Percentiles rank a stretch among this genome's conserved stretches.
phyloP scores from a whole-genome alignment of 2,113 vertebrate genomes.

The Ailuropoda melanoleuca region DNA sequence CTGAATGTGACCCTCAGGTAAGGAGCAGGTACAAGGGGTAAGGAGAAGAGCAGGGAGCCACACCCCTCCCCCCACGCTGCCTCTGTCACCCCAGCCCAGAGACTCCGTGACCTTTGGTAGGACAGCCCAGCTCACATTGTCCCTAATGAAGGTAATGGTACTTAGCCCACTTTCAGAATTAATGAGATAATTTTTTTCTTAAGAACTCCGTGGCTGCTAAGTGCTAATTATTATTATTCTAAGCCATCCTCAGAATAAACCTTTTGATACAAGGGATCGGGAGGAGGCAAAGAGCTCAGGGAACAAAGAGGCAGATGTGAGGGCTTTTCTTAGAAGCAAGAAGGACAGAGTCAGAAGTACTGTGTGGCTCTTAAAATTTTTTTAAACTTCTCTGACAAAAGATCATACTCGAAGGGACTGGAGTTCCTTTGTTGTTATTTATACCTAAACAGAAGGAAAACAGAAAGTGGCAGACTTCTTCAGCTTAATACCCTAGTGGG shows the following conservation, averaged over 20 bases:
- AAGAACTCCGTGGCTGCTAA: not conserved
- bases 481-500: too few relatives aligned
- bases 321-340: not conserved
- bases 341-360: accelerated
- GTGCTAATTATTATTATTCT: conserved; percentile 22
- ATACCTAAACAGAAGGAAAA: not conserved
- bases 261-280: not conserved
- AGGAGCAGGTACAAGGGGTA: not conserved
- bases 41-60: accelerated
- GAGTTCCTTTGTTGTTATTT: not conserved
- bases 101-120: not conserved
- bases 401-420: not conserved
- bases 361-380: accelerated
- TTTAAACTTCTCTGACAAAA: not conserved
- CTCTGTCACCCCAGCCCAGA: not conserved
- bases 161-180: not conserved
- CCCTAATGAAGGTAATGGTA: not conserved
- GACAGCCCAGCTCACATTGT: not conserved
- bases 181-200: not conserved
- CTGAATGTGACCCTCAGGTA: accelerated
- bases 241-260: conserved; percentile 25
- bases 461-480: not conserved
- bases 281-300: not conserved
- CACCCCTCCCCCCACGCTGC: accelerated
- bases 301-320: not conserved